Percentiles rank a stretch among this genome's conserved stretches.
phyloP scores from a whole-genome alignment of 2,113 vertebrate species.

The Martes martes region DNA sequence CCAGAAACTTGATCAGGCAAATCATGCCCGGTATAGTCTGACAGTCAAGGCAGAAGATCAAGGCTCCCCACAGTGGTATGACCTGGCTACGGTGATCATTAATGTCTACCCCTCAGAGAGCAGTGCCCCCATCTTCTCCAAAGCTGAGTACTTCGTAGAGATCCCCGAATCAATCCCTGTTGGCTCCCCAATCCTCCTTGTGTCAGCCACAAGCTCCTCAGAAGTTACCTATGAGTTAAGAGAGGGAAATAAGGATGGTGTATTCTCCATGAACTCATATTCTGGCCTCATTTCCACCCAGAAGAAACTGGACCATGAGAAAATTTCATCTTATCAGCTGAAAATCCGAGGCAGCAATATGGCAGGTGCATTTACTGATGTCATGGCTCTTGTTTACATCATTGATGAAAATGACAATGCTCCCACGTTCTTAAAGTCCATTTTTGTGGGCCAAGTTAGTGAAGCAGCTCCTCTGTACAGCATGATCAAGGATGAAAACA shows the following conservation, averaged over 20 bases:
- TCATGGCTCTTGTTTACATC: slow-evolving; percentile 87
- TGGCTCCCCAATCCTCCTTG: slow-evolving; percentile 87
- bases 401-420: slow-evolving; percentile 95
- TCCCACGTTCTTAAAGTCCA: slow-evolving; percentile 85
- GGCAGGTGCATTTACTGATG: slow-evolving; percentile 83
- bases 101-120: slow-evolving; percentile 85
- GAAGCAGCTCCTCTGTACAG: slow-evolving; percentile 90
- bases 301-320: slow-evolving; percentile 91
- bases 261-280: slow-evolving; percentile 91
- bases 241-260: slow-evolving; percentile 87
- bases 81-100: slow-evolving; percentile 87
- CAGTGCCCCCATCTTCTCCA: slow-evolving; percentile 90
- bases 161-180: slow-evolving; percentile 87
- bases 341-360: slow-evolving; percentile 88
- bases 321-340: slow-evolving; percentile 87
- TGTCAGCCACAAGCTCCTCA: slow-evolving; percentile 87
- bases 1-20: slow-evolving; percentile 82
- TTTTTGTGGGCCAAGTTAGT: slow-evolving; percentile 88
- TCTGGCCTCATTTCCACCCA: slow-evolving; percentile 90
- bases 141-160: slow-evolving; percentile 90
- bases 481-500: slow-evolving; percentile 90
- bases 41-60: slow-evolving; percentile 92
- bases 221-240: slow-evolving; percentile 91
- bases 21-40: slow-evolving; percentile 86
- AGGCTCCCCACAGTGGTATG: slow-evolving; percentile 89